Evolutionary conservation across 37 sponge, comb jelly and placozoan genomes (phyloP), one percentile per base, ranked within the genome.

Genomic region (Halichondria panicea): DNA sequence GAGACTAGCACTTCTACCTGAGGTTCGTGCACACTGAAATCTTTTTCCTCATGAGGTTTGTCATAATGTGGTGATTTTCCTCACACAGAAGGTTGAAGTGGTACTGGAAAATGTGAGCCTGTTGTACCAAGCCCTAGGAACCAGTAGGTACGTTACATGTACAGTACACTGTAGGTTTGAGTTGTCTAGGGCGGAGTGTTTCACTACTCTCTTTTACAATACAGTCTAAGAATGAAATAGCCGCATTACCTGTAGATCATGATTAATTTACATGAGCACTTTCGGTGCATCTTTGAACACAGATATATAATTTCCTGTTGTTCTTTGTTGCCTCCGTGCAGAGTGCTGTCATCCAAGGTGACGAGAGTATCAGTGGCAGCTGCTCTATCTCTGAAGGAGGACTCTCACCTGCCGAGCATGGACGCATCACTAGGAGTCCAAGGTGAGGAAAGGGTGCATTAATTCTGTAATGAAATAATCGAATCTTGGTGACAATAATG

Each of bases 51-150:
- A 19, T 58, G 25, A 58, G 12, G 19, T 6, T n/a, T 27, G 25
- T 58, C 6, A 58, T 58, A 6, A 58, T 19, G 6, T 19, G 13
- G 19, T 58, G 60, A 8, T 19, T 27, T 6, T 19, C 3, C 43
- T 30, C 8, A 30, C 36, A 3, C 55, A 77, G 85, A 68, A 84
- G 70, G 27, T 71, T 27, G 85, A 84, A 54, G 38, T 77, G 4
- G 71, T 84, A 53, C 35, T 84, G 38, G 85, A 84, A 53, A 71
- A 84, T 40, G 63, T 76, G 9, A 71, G 41, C 34, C 43, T 84
- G 25, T 64, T 21, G 22, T 76, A 77, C 56, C 78, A 77, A 43
- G 62, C 69, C 38, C 62, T 31, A 5, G 52, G 30, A 13, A 63
- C 42, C 43, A 84, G 38, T 71, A 77, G 85, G 83, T 81, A 37